Percentiles rank a stretch among this genome's conserved stretches.
phyloP scores from a whole-genome alignment of 2,797 vertebrate species.

The Micrastur ruficollis region DNA sequence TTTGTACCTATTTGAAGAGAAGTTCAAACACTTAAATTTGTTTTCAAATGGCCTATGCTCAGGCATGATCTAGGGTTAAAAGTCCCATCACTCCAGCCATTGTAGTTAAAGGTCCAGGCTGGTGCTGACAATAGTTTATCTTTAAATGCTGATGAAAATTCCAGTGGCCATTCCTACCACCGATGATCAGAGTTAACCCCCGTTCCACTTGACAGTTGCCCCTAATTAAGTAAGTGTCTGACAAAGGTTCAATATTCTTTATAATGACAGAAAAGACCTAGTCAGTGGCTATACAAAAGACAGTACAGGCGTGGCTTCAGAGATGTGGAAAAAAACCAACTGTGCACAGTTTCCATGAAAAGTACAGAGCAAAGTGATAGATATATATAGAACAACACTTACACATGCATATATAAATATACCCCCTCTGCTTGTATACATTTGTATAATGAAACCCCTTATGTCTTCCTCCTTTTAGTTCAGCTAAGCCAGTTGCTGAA shows the following conservation, averaged over 20 bases:
- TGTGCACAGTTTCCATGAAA: not conserved
- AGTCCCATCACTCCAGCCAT: not conserved
- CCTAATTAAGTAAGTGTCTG: not conserved
- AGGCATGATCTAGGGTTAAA: not conserved
- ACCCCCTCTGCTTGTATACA: not conserved
- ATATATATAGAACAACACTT: not conserved
- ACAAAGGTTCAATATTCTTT: not conserved
- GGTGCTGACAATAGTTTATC: not conserved
- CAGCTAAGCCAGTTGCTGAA: not conserved
- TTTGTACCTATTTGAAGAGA: not conserved
- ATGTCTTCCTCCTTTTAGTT: not conserved
- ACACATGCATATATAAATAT: not conserved
- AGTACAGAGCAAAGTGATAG: not conserved
- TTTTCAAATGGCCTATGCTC: not conserved
- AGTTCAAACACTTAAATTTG: not conserved
- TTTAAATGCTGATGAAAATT: constrained; percentile 6
- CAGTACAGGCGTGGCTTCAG: not conserved
- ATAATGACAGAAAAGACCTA: not conserved
- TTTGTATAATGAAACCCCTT: not conserved
- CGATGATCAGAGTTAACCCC: not conserved
- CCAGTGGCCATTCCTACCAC: not conserved
- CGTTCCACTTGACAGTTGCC: not conserved
- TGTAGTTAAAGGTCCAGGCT: not conserved
- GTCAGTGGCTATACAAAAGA: not conserved
- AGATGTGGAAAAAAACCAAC: not conserved